Percentiles rank a stretch among this genome's conserved stretches.
Evolutionary conservation across 92 coral and sea anemone genomes (phyloP).

Genomic region (Galaxea fascicularis): DNA sequence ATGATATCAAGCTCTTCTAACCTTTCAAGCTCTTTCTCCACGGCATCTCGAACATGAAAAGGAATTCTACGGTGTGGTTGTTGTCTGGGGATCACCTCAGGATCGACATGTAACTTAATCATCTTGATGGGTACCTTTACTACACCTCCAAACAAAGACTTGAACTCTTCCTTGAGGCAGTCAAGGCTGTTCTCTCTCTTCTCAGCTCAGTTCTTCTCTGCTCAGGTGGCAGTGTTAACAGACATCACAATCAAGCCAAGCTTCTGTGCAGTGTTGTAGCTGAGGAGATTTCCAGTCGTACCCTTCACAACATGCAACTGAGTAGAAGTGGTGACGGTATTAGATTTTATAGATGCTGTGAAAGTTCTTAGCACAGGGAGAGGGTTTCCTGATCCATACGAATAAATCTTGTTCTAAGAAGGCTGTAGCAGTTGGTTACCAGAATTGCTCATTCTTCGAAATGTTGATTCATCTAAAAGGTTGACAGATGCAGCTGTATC

Average conservation of each 20-base stretch:
- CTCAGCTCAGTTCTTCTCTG: too few species aligned
- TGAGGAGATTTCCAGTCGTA: conserved; percentile 61
- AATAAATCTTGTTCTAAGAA: conserved; percentile 36
- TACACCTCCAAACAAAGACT: conserved; percentile 66
- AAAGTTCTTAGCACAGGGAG: conserved; percentile 63
- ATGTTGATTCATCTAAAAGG: conserved; percentile 60
- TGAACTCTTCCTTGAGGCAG: conserved; percentile 36
- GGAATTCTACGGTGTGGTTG: too few species aligned
- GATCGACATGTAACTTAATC: conserved; percentile 71
- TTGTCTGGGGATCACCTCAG: too few species aligned
- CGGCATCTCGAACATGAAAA: conserved; percentile 35
- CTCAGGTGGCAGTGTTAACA: conserved; percentile 50
- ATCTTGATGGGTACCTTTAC: conserved; percentile 65
- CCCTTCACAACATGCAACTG: conserved; percentile 67
- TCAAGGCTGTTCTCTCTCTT: not conserved
- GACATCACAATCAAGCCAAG: conserved; percentile 58
- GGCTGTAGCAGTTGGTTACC: conserved; percentile 23
- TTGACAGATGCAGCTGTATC: conserved; percentile 61
- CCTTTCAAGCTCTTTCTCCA: conserved; percentile 65
- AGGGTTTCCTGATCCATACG: conserved; percentile 52
- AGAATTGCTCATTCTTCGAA: conserved; percentile 20
- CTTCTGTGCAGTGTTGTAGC: conserved; percentile 64
- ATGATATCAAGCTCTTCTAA: conserved; percentile 71
- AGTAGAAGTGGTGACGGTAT: conserved; percentile 43
- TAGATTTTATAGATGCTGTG: conserved; percentile 50